Base-by-base conservation (phyloP, 2,888 invertebrate genomes). In the Geophilus truncorum region DNA sequence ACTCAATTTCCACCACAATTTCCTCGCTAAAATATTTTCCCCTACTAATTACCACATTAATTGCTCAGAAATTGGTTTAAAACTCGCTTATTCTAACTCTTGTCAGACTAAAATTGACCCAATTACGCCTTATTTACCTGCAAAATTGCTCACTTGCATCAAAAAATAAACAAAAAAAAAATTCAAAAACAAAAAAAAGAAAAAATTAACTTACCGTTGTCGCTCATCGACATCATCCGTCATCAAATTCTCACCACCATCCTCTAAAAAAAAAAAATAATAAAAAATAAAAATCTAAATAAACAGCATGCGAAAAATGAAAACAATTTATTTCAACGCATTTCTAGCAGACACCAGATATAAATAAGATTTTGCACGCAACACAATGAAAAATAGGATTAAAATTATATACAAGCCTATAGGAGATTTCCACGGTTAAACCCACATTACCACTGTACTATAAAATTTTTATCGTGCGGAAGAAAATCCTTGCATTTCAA, bases 331-430 rank as follows among this genome's bases (percentile, higher is more conserved):
- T 70, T 28, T 70, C 10, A 10, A 0, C 12, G 5, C 9, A n/a
- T 25, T 15, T 7, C n/a, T 25, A n/a, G n/a, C 25, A 25, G 3
- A n/a, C 15, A 9, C 15, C 28, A 6, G 70, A 15, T 28, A 70
- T 28, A 70, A 70, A 70, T 25, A 28, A 70, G 70, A 70, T 70
- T 62, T 70, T 51, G 51, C 70, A 70, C 70, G 70, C 70, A 70
- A 70, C 70, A 70, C 70, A 70, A 70, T 70, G 70, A 70, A 70
- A 70, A 70, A 70, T 70, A 70, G 70, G 70, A 70, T 70, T 70
- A 70, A 70, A 70, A 70, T 70, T 70, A 70, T 70, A 70, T 70
- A 70, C 70, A 70, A 25, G 70, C 70, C 23, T 70, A 70, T 70
- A 28, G 70, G 70, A 70, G 51, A 70, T 70, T 70, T 70, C 70